These are phyloP conservation scores for Brachionus asplanchnoidis DNA, from an alignment of 1,140 invertebrate genomes.

Conservation along the genomic window DNA sequence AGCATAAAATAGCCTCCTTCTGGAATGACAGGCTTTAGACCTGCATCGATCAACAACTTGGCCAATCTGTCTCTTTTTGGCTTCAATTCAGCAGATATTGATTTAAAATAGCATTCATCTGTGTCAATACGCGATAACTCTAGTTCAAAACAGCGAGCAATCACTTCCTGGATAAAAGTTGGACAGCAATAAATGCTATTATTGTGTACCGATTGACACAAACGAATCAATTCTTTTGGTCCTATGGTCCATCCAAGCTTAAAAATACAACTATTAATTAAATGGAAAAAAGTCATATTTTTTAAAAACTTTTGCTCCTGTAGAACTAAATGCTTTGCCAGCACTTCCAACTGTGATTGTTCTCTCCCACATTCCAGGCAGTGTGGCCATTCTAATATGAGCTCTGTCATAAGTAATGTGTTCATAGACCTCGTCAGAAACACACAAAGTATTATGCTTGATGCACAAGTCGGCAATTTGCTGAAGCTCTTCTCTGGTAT, in stretches of 20 bases:
- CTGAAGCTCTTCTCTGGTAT: constrained; percentile 60
- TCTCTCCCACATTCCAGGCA: constrained; percentile 94
- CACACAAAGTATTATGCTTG: constrained; percentile 82
- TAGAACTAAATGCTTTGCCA: constrained; percentile 94
- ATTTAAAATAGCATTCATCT: constrained; percentile 76
- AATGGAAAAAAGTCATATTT: not conserved
- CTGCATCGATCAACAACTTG: constrained; percentile 69
- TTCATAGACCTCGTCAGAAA: constrained; percentile 97
- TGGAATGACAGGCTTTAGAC: constrained; percentile 83
- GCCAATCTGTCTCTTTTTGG: constrained; percentile 78
- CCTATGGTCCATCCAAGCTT: constrained; percentile 84
- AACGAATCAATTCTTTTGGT: constrained; percentile 60
- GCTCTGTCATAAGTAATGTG: constrained; percentile 84
- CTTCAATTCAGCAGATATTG: constrained; percentile 69
- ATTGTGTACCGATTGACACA: constrained; percentile 82
- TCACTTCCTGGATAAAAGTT: constrained; percentile 82
- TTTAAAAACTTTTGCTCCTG: constrained; percentile 71
- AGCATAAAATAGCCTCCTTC: constrained; percentile 95
- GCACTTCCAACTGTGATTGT: constrained; percentile 95
- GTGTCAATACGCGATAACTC: constrained; percentile 69
- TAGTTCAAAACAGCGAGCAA: constrained; percentile 79
- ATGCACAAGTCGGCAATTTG: constrained; percentile 79
- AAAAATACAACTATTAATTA: constrained; percentile 47
- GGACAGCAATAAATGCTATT: constrained; percentile 84
- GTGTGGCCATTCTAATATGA: constrained; percentile 84